Percentiles rank a stretch among this genome's conserved stretches.
Conservation (phyloP, 2,797 vertebrate genomes). For the Threskiornis aethiopicus region DNA sequence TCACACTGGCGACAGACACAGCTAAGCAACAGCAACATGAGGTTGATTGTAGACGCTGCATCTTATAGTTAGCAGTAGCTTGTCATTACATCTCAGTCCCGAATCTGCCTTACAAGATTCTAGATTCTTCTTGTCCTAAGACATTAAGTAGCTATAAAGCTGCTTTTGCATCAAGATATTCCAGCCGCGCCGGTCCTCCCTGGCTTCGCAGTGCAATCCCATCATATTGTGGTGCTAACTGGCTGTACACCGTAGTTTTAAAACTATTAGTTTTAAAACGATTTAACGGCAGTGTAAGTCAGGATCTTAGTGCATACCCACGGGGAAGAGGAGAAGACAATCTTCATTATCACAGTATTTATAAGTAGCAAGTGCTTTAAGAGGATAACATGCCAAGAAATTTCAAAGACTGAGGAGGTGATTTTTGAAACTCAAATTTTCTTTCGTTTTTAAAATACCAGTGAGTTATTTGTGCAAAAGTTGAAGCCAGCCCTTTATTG, state of each 20-base stretch:
- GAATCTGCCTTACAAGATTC: not conserved
- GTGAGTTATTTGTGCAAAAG: not conserved
- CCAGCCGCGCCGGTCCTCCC: rapidly evolving
- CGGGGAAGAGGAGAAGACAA: not conserved
- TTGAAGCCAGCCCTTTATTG: not conserved
- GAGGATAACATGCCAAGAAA: not conserved
- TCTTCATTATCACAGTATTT: not conserved
- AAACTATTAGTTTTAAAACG: not conserved
- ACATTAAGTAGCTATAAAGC: not conserved
- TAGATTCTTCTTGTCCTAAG: not conserved
- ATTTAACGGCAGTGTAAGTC: not conserved
- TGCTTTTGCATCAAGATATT: not conserved
- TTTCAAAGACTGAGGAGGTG: not conserved
- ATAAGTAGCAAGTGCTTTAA: not conserved
- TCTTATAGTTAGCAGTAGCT: not conserved
- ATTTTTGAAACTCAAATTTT: not conserved
- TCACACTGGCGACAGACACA: not conserved
- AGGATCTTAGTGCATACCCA: not conserved
- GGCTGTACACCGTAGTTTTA: rapidly evolving
- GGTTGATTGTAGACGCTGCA: rapidly evolving
- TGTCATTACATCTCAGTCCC: not conserved
- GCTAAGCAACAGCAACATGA: not conserved
- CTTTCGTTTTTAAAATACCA: not conserved
- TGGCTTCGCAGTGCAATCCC: not conserved
- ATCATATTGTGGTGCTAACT: not conserved